Conservation (phyloP, 2,888 invertebrate species). For the Orthonevra nobilis region DNA sequence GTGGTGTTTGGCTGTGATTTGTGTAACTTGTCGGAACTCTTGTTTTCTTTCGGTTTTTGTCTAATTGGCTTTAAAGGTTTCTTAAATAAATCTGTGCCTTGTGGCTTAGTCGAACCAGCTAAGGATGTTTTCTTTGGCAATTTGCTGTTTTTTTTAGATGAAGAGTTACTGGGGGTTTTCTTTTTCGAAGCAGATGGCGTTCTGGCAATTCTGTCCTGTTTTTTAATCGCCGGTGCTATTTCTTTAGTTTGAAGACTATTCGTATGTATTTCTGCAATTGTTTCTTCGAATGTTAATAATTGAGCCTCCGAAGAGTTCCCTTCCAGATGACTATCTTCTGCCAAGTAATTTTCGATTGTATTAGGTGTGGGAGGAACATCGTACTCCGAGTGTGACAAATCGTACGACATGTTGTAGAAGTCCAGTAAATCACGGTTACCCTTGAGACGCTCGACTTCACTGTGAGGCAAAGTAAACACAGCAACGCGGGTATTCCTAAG, state of each 20-base stretch:
- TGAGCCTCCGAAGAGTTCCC: background rate
- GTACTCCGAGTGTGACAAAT: background rate
- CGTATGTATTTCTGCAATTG: too few relatives aligned
- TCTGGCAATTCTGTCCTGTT: too few relatives aligned
- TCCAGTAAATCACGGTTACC: conserved; percentile 68
- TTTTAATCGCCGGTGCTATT: too few relatives aligned
- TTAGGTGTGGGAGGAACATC: conserved; percentile 1
- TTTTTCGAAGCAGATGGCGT: too few relatives aligned
- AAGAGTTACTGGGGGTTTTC: too few relatives aligned
- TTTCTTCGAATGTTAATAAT: too few relatives aligned
- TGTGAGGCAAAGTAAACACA: conserved; percentile 57
- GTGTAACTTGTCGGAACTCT: background rate
- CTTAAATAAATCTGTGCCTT: too few relatives aligned
- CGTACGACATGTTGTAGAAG: conserved; percentile 64
- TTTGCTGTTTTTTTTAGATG: too few relatives aligned
- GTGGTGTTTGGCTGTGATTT: too few relatives aligned
- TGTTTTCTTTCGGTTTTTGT: background rate
- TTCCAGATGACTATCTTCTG: background rate
- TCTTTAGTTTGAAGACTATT: too few relatives aligned
- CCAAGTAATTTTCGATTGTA: conserved; percentile 31
- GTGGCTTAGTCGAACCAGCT: too few relatives aligned
- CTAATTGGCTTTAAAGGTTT: conserved; percentile 11
- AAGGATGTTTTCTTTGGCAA: too few relatives aligned
- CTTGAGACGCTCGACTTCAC: conserved; percentile 66
- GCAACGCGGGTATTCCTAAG: conserved; percentile 40